These are phyloP conservation scores for Kobus ellipsiprymnus DNA, from an alignment of 2,113 vertebrate genomes.

Conservation along the genomic window DNA sequence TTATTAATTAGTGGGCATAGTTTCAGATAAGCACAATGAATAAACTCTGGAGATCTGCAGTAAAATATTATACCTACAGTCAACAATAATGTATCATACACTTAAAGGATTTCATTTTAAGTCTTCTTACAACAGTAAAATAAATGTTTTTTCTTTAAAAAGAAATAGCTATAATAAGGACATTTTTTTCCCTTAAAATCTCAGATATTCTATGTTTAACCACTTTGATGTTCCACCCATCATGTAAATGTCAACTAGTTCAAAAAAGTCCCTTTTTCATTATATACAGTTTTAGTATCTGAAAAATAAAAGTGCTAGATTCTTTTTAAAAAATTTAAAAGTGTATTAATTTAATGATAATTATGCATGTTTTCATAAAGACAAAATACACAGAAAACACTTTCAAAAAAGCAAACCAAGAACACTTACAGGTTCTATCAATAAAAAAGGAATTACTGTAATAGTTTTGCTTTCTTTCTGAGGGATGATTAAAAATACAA, in stretches of 20 bases:
- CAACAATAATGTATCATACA: neutral
- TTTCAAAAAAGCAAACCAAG: neutral
- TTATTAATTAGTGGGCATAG: neutral
- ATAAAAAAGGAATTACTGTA: neutral
- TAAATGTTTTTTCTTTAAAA: neutral
- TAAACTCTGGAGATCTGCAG: neutral
- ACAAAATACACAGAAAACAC: neutral
- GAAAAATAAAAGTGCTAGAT: constrained; percentile 71
- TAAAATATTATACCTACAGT: neutral
- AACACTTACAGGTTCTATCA: neutral
- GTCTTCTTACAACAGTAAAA: neutral
- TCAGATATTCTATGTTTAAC: constrained; percentile 70
- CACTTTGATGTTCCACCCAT: constrained; percentile 58
- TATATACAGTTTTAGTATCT: constrained; percentile 80
- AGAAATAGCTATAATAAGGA: neutral
- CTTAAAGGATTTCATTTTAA: neutral
- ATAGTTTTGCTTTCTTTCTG: neutral
- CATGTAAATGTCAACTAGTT: constrained; percentile 26
- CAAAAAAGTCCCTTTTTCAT: constrained; percentile 37
- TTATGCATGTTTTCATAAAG: neutral
- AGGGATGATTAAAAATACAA: neutral
- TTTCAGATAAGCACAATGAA: neutral
- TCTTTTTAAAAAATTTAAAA: neutral
- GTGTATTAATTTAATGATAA: neutral
- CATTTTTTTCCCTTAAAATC: constrained; percentile 43